Conservation (phyloP, 2,888 invertebrate species). For the Lottia scabra region DNA sequence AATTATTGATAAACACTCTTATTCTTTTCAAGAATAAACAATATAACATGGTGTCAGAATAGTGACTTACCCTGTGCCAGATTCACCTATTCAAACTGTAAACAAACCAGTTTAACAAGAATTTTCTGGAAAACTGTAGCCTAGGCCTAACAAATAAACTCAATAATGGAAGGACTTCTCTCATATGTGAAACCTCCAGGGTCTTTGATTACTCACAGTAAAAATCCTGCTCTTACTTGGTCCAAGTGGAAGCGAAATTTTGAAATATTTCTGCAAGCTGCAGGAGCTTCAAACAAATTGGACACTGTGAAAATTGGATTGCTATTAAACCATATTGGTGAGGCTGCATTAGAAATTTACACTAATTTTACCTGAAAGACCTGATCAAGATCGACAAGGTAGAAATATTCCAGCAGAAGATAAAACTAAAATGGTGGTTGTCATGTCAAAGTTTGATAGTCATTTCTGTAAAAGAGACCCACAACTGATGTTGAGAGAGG, state of each 20-base stretch:
- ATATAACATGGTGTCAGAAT: too few species aligned
- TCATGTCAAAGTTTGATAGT: neutral
- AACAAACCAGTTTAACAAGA: too few species aligned
- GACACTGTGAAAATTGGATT: neutral
- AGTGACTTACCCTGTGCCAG: too few species aligned
- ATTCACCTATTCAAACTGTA: too few species aligned
- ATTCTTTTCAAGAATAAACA: too few species aligned
- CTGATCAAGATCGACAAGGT: neutral
- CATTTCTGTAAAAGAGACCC: neutral
- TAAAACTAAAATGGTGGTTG: neutral
- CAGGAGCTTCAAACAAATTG: neutral
- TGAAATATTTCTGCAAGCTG: neutral
- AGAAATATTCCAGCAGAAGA: neutral
- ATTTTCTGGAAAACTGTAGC: too few species aligned
- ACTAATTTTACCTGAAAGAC: neutral
- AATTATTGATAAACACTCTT: too few species aligned
- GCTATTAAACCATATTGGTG: neutral
- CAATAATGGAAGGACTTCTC: neutral
- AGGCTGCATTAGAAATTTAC: neutral
- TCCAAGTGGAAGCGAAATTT: neutral
- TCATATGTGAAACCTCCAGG: neutral
- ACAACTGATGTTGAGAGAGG: neutral
- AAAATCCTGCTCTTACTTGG: neutral
- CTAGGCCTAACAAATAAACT: too few species aligned
- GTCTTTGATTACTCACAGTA: neutral